Conservation (phyloP, 1,140 invertebrate species). For the Elymnias hypermnestra region DNA sequence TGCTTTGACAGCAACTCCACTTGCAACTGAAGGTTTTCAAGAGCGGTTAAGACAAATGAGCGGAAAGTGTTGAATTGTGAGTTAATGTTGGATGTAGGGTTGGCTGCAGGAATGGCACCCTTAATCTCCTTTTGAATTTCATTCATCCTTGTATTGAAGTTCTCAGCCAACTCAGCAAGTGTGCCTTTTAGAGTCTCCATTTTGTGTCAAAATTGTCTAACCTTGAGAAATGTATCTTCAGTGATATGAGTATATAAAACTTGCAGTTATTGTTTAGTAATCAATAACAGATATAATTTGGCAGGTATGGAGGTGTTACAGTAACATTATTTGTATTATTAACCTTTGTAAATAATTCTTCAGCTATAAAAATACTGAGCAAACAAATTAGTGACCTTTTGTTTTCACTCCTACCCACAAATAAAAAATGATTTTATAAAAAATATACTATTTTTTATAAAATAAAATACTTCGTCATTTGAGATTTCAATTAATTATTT, state of each 20-base stretch:
- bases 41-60: constrained; percentile 1
- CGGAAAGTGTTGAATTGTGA: constrained; percentile 1
- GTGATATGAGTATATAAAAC: background rate
- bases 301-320: too few species aligned
- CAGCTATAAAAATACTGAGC: too few species aligned
- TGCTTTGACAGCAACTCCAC: background rate
- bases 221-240: too few species aligned
- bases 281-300: too few species aligned
- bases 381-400: too few species aligned
- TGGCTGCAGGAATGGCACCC: constrained; percentile 1
- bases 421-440: background rate
- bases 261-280: too few species aligned
- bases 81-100: constrained; percentile 5
- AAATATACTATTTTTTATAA: too few species aligned
- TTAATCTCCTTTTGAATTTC: constrained; percentile 5
- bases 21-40: constrained; percentile 8
- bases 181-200: background rate
- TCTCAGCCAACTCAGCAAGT: background rate
- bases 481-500: too few species aligned
- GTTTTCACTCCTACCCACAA: too few species aligned
- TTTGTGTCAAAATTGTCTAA: background rate
- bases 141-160: background rate
- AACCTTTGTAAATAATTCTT: too few species aligned
- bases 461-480: too few species aligned
- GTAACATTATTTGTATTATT: too few species aligned